Conservation (phyloP, 1,140 invertebrate species). For the Drosophila erecta region DNA sequence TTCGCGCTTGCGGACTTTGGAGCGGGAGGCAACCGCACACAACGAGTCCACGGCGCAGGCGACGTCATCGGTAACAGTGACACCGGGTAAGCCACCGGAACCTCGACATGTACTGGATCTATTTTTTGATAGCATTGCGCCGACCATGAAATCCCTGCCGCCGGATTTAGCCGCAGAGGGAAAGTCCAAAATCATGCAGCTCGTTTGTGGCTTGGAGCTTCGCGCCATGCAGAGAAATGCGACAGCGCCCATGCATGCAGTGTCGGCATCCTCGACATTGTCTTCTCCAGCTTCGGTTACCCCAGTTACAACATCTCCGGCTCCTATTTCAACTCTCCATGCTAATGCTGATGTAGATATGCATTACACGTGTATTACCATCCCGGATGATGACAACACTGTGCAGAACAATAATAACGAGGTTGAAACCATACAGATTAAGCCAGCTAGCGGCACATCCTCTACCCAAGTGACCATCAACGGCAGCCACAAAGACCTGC, state of each 20-base stretch:
- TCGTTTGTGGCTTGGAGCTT: constrained; percentile 68
- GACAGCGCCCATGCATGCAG: not conserved
- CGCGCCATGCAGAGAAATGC: constrained; percentile 48
- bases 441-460: not conserved
- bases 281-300: not conserved
- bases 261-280: not conserved
- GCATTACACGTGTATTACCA: constrained; percentile 28
- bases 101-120: constrained; percentile 61
- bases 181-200: constrained; percentile 76
- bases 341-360: not conserved
- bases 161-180: constrained; percentile 71
- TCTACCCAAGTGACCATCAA: not conserved
- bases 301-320: not conserved
- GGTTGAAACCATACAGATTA: not conserved
- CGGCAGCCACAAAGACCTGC: constrained; percentile 12
- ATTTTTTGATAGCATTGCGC: constrained; percentile 74
- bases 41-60: not conserved
- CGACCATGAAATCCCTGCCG: constrained; percentile 72
- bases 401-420: constrained; percentile 5
- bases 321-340: not conserved
- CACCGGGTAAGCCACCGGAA: not conserved
- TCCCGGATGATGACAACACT: constrained; percentile 6
- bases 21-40: constrained; percentile 13
- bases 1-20: constrained; percentile 51
- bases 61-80: not conserved